Conservation (phyloP, 2,113 vertebrate species). For the Isichthys henryi region DNA sequence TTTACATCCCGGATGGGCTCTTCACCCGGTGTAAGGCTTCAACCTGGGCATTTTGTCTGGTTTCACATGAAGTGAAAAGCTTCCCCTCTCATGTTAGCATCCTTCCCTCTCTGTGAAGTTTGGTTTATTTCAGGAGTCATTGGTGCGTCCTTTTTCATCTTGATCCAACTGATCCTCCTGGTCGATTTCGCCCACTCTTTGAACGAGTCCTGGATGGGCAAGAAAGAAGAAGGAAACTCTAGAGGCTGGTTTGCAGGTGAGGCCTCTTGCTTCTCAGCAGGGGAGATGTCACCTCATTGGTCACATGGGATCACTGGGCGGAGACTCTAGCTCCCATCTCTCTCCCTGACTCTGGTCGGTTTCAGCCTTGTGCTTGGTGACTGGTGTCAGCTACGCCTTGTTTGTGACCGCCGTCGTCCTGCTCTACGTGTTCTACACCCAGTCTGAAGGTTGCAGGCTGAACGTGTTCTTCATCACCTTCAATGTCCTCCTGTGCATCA, state of each 20-base stretch:
- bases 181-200: constrained; percentile 83
- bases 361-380: constrained; percentile 71
- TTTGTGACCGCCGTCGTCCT: constrained; percentile 58
- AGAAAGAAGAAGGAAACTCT: constrained; percentile 74
- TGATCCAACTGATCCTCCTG: constrained; percentile 87
- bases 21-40: constrained; percentile 74
- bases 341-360: neutral
- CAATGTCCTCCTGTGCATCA: constrained; percentile 74
- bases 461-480: constrained; percentile 91
- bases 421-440: constrained; percentile 76
- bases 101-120: constrained; percentile 51
- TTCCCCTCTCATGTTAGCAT: neutral
- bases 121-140: constrained; percentile 72
- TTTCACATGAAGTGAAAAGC: neutral
- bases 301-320: neutral
- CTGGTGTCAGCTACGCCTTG: constrained; percentile 64
- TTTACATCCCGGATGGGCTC: constrained; percentile 81
- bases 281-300: neutral
- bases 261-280: constrained; percentile 26
- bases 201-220: constrained; percentile 78
- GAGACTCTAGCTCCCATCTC: neutral
- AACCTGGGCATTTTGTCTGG: neutral
- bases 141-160: constrained; percentile 77
- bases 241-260: constrained; percentile 81
- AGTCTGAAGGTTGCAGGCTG: constrained; percentile 66